Conservation (phyloP, 2,888 invertebrate genomes). For the Arenicola marina region DNA sequence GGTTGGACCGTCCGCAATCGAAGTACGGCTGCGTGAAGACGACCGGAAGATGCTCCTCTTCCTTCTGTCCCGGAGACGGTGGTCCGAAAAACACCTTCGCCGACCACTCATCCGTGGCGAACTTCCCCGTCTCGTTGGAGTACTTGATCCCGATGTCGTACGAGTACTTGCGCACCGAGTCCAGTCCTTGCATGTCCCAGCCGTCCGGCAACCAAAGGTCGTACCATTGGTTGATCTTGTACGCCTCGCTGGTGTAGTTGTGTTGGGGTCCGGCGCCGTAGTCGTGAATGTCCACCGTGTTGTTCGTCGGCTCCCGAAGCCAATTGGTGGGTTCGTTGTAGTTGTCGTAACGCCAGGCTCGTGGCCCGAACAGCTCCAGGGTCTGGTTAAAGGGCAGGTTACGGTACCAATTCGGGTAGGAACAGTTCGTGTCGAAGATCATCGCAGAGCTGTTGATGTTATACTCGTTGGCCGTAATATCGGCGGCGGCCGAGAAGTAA, state of each 20-base stretch:
- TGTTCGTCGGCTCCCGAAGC: conserved; percentile 91
- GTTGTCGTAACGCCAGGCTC: conserved; percentile 71
- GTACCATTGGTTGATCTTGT: conserved; percentile 94
- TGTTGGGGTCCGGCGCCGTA: conserved; percentile 74
- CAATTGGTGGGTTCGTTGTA: conserved; percentile 85
- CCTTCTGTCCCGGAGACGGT: conserved; percentile 56
- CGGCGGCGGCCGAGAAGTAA: conserved; percentile 90
- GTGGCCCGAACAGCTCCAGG: conserved; percentile 89
- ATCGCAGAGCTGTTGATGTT: conserved; percentile 82
- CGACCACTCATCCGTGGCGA: conserved; percentile 44
- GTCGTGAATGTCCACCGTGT: conserved; percentile 73
- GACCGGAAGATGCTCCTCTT: conserved; percentile 76
- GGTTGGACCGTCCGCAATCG: conserved; percentile 92
- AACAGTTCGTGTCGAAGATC: conserved; percentile 91
- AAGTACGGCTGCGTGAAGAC: conserved; percentile 94
- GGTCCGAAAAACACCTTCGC: conserved; percentile 57
- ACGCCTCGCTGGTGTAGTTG: conserved; percentile 89
- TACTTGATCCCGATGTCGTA: conserved; percentile 54
- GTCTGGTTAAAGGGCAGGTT: conserved; percentile 93
- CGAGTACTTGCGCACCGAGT: conserved; percentile 41
- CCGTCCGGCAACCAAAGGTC: conserved; percentile 87
- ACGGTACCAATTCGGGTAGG: conserved; percentile 90
- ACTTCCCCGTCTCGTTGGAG: conserved; percentile 54
- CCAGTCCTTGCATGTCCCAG: conserved; percentile 72
- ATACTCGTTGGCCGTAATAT: conserved; percentile 88